Evolutionary conservation across 2,888 invertebrate genomes (phyloP), one percentile per base, ranked within the genome.

Genomic region (Tetropium fuscum): DNA sequence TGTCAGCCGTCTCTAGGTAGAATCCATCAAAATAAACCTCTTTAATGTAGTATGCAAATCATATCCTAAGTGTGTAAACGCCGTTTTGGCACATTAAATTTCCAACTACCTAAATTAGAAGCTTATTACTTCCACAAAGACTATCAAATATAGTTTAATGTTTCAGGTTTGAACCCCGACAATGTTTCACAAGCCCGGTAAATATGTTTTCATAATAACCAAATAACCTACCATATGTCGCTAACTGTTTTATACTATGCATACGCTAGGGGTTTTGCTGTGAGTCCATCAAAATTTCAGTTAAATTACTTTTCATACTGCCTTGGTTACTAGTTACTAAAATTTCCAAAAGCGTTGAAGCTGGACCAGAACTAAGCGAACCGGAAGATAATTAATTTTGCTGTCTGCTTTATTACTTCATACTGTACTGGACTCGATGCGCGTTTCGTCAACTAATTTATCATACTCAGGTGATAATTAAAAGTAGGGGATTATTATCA

Each of bases 11-110:
- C 45, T 47, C 54, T 38, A 38, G 45, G 45, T 47, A 47, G 38
- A 38, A 55, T 55, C 36, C 56, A 38, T 43, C 48, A 16, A 32
- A 3, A 20, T 25, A 43, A 34, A 49, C 18, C 15, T 43, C 36
- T 44, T 57, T 49, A 57, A 43, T 57, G 49, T 30, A 49, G 20
- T 43, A 56, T 56, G 55, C 41, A 56, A 47, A 56, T 56, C 41
- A 34, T 56, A 32, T 41, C 22, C 18, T 30, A 38, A 56, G 47
- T 32, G 15, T 22, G 41, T 40, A 45, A 41, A 27, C 40, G 22
- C 27, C 47, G 47, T 44, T 43, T 54, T 34, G 25, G 16, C 36
- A 25, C 22, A 44, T 38, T 44, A 44, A 54, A 54, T 36, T 44
- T 36, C 43, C 44, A 44, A 36, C 43, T 47, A 32, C 36, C 45